A percentile compares a stretch with the other conserved stretches of the same genome.
Evolutionary conservation across 2,797 vertebrate species (phyloP).

Genomic region (Anguilla anguilla): DNA sequence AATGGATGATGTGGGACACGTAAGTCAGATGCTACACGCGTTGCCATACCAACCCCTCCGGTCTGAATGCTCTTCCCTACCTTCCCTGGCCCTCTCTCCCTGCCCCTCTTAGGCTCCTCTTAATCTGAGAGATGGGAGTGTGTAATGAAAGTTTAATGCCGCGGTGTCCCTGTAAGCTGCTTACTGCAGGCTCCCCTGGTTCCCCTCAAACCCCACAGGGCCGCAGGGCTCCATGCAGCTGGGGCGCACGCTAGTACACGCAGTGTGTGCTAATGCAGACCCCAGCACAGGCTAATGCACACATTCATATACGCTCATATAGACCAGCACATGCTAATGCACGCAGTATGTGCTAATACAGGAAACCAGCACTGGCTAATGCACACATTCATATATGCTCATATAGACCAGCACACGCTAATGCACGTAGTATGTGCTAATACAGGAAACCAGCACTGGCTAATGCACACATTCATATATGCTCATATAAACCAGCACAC

Average conservation of each 20-base stretch:
- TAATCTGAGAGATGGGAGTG: neutral
- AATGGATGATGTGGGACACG: too few relatives aligned
- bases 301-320: neutral
- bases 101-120: neutral
- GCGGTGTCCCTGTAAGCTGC: neutral
- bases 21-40: too few relatives aligned
- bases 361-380: neutral
- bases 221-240: neutral
- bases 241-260: neutral
- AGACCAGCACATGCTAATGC: neutral
- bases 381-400: neutral
- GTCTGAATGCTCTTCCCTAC: neutral
- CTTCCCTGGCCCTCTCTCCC: neutral
- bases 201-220: neutral
- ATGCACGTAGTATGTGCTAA: neutral
- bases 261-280: neutral
- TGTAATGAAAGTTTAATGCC: constrained; percentile 7
- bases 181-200: neutral
- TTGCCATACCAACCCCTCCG: neutral
- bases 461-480: neutral
- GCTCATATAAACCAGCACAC: too few relatives aligned
- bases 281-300: neutral
- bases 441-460: neutral
- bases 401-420: neutral
- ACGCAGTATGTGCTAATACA: neutral